Evolutionary conservation across 2,888 invertebrate species (phyloP).

Genomic region (Diploptera punctata): DNA sequence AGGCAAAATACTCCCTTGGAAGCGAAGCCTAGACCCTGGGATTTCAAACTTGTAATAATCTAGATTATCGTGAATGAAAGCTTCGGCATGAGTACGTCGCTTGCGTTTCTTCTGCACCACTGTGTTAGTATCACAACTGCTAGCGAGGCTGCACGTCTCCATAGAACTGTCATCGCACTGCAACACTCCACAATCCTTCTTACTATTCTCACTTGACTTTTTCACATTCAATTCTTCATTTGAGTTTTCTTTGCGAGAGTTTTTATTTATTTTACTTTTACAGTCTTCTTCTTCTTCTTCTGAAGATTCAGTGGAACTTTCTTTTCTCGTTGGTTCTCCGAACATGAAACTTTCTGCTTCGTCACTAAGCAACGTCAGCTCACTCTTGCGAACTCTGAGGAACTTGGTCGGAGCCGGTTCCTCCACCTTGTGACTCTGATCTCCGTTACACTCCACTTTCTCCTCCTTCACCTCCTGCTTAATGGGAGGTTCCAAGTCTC

Average conservation of each 20-base stretch:
- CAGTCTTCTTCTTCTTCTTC: slow-evolving; percentile 16
- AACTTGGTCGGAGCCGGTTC: slow-evolving; percentile 6
- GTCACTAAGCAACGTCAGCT: slow-evolving; percentile 77
- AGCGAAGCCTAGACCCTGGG: slow-evolving; percentile 56
- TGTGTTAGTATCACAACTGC: slow-evolving; percentile 35
- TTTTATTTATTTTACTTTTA: slow-evolving; percentile 11
- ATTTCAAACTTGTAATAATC: slow-evolving; percentile 64
- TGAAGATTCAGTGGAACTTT: slow-evolving; percentile 12
- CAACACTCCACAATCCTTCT: not conserved
- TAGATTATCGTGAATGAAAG: slow-evolving; percentile 63
- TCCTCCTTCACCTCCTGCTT: slow-evolving; percentile 39
- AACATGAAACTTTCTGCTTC: slow-evolving; percentile 91
- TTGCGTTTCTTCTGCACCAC: slow-evolving; percentile 48
- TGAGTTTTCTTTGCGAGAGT: not conserved
- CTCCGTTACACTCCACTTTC: slow-evolving; percentile 41
- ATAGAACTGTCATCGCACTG: slow-evolving; percentile 37
- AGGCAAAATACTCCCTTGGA: slow-evolving; percentile 49
- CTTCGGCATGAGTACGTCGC: slow-evolving; percentile 63
- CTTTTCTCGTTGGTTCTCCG: slow-evolving; percentile 57
- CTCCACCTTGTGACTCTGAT: slow-evolving; percentile 45
- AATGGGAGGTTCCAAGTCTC: slow-evolving; percentile 35
- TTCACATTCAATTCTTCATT: not conserved
- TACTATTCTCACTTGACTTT: not conserved
- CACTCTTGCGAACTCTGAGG: slow-evolving; percentile 49
- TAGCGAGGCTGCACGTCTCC: slow-evolving; percentile 32